Evolutionary conservation across 2,797 vertebrate genomes (phyloP), one percentile per base, ranked within the genome.

Genomic region (Siniperca obscura): DNA sequence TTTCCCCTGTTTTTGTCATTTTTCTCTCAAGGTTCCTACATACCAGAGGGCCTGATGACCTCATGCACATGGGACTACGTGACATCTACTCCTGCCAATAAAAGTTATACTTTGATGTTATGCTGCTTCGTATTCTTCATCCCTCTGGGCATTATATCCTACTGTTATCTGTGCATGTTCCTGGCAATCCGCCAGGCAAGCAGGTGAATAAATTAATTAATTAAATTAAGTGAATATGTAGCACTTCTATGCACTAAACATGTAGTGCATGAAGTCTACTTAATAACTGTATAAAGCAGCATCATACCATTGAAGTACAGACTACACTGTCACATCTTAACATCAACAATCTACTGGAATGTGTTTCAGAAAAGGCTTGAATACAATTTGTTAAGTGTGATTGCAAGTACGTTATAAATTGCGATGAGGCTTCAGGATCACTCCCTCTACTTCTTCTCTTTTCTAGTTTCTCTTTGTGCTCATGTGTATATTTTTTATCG

Each of bases 21-120:
- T 66, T n/a, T 64, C 4, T 17, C 27, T 64, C 6, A 64, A 98
- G 96, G 95, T 86, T 96, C 95, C 0, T 96, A 96, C 62, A 94
- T 96, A 65, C 96, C 95, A n/a, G 96, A 96, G 78, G 96, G 96
- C n/a, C 88, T 96, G 87, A 96, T 96, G 96, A 96, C 95, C 10
- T 96, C 95, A 2, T 96, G 95, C 80, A 96, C 95, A 1, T 96
- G 95, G 96, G 96, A 96, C 85, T 96, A 96, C 5, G 92, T 96
- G 83, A 95, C 96, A 0, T 94, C 92, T 9, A 94, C 95, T 65
- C 87, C 91, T 4, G 90, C 94, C 59, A 96, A 95, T 86, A 95
- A 95, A 85, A 95, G 95, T 80, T 96, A 96, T 74, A 96, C 96
- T 53, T 84, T 96, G 91, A 95, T 96, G 94, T 87, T 96, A n/a